Evolutionary conservation across 2,797 vertebrate species (phyloP), one percentile per base, ranked within the genome.

Genomic region (Rallus crepitans): DNA sequence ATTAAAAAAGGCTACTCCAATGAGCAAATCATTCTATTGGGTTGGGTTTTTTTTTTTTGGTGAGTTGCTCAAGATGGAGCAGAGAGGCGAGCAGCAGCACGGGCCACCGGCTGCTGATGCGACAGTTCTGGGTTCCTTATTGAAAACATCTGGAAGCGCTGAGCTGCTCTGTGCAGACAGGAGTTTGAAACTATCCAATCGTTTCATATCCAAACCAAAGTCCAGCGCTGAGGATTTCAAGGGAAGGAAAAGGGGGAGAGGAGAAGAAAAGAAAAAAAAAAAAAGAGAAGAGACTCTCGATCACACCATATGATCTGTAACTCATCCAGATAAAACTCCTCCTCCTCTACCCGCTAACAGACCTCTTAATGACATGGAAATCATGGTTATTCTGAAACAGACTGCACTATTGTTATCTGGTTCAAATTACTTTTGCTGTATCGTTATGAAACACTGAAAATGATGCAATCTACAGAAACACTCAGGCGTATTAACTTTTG

Each of bases 61-160:
- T 0, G 0, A 93, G 42, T 45, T 88, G 47, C 71, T 96, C 78
- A 94, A 96, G 96, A 97, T 80, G 92, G 94, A 96, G 89, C n/a
- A 5, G 92, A 93, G 95, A 82, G 9, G 6, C 0, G 9, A 89
- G 87, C 94, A 82, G 65, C 68, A 96, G 96, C 77, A 68, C 18
- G 4, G 23, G 78, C 91, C 96, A 94, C 93, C 17, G 59, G 88
- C 95, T 97, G 96, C 97, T 97, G 94, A 97, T 97, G 97, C 12
- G 96, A 97, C 97, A 97, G 94, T 96, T 98, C 97, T 97, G 95
- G 91, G 84, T 73, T 97, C 81, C 55, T 98, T 96, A 98, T 98
- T 97, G 87, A 93, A 98, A 98, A 96, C 98, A 98, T 98, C 98
- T 98, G 98, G 96, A 97, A 97, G 85, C 5, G 75, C 81, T 78